Base-by-base conservation (phyloP, 2,797 vertebrate genomes). In the Coilia nasus region DNA sequence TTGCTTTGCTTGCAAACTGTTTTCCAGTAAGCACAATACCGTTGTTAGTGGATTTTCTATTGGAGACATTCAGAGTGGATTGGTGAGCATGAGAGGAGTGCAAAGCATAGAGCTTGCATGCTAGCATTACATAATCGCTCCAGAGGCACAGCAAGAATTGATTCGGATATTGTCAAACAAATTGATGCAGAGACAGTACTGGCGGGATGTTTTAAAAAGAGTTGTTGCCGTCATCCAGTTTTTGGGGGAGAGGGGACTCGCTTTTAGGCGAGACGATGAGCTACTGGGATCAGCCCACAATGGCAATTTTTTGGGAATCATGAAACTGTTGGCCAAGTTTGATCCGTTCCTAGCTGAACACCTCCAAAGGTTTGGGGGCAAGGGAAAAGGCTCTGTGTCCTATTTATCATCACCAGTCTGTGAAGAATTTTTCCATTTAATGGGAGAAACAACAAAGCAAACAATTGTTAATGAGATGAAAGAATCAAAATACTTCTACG, bases 331-430 rank as follows among this genome's bases (percentile, higher is more conserved):
- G n/a, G n/a, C n/a, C n/a, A n/a, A n/a, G n/a, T n/a, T n/a, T n/a
- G n/a, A n/a, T n/a, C n/a, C n/a, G n/a, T n/a, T n/a, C n/a, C n/a
- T n/a, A n/a, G n/a, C n/a, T n/a, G n/a, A n/a, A n/a, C n/a, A n/a
- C n/a, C n/a, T n/a, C n/a, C n/a, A n/a, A n/a, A n/a, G n/a, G n/a
- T n/a, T n/a, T n/a, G n/a, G n/a, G n/a, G n/a, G n/a, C n/a, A n/a
- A n/a, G n/a, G n/a, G n/a, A n/a, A 41, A 28, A n/a, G 84, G 84
- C 54, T 81, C 1, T 19, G 47, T 75, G 21, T 85, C 64, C 11
- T 59, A 78, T 83, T 83, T 85, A 11, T 82, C 84, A 19, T 82
- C 80, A 15, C 81, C 84, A n/a, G 67, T 82, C 5, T 85, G 84
- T 85, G 81, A 85, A 17, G 85, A 82, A 17, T 75, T 82, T 57